Evolutionary conservation across 2,888 invertebrate species (phyloP), one percentile per base, ranked within the genome.

Genomic region (Eupithecia pulchellata): DNA sequence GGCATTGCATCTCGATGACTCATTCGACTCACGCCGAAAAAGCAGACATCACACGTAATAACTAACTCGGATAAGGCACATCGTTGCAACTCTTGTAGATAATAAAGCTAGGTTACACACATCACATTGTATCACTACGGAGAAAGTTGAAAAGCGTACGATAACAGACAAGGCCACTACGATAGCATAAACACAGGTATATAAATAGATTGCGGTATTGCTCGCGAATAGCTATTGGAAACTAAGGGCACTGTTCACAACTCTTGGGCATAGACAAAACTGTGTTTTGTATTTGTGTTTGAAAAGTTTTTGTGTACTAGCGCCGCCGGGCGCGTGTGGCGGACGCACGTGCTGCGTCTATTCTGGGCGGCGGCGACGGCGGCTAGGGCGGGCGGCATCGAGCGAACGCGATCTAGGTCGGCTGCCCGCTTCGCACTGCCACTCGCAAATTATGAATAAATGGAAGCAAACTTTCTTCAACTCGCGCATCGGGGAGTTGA

Each of bases 261-360:
- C 83, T 80, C 82, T 55, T 42, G 29, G 32, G 29, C 32, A 29
- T 29, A 29, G 57, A 57, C 57, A 57, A 60, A 60, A 30, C 17
- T 57, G 30, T 36, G 75, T 78, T 81, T 79, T 75, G 63, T 77
- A 72, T 77, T 78, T 78, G 68, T 66, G 71, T 75, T 72, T 76
- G 66, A 74, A 75, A 71, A 78, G 78, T 79, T 77, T 64, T 77
- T 32, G 61, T 67, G 71, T 39, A 73, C 4, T 52, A 25, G 52
- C 52, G 52, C 52, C 71, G 77, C 73, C 74, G 81, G 75, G 81
- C 72, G 75, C 66, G 80, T 93, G 92, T 90, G 86, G 80, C 80
- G 84, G 90, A 89, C 93, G 91, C 93, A 93, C 93, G 92, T 93
- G 94, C 92, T 92, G 89, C 91, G 90, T 93, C 93, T 94, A 94